A percentile compares a stretch with the other conserved stretches of the same genome.
These are phyloP conservation scores for cattle (Bos taurus) DNA, from an alignment of 2,113 vertebrate species.

Conservation along the genomic window DNA sequence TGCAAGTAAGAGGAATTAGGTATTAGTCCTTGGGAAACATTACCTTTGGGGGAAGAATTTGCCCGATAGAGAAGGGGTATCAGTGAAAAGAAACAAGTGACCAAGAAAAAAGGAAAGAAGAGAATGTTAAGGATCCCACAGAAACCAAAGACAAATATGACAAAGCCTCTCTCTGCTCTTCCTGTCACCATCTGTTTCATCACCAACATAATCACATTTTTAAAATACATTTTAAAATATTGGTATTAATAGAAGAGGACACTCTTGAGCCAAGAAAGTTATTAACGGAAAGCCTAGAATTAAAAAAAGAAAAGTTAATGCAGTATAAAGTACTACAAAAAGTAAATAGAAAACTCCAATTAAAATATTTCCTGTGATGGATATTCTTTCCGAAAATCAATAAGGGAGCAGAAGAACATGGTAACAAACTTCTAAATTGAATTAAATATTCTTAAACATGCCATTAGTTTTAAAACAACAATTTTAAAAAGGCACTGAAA, in stretches of 20 bases:
- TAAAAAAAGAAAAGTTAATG: background rate
- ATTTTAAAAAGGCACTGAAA: background rate
- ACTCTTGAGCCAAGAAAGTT: background rate
- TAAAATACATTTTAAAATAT: background rate
- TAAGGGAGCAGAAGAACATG: background rate
- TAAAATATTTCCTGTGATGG: background rate
- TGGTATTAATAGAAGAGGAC: background rate
- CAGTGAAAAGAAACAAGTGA: background rate
- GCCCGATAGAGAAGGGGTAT: accelerated
- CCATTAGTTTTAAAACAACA: background rate
- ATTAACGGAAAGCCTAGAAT: background rate
- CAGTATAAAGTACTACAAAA: background rate
- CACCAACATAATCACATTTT: background rate
- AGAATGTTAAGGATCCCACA: background rate
- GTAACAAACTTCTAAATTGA: background rate
- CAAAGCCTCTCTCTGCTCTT: background rate
- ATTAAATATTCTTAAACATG: background rate
- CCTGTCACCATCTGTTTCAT: background rate
- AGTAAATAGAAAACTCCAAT: background rate
- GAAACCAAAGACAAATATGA: background rate
- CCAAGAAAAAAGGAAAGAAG: background rate
- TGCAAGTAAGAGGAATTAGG: background rate
- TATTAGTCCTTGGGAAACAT: background rate
- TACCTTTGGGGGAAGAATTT: background rate
- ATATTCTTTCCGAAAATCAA: background rate